Evolutionary conservation across 2,888 invertebrate species (phyloP).

Genomic region (Ochlodes sylvanus): DNA sequence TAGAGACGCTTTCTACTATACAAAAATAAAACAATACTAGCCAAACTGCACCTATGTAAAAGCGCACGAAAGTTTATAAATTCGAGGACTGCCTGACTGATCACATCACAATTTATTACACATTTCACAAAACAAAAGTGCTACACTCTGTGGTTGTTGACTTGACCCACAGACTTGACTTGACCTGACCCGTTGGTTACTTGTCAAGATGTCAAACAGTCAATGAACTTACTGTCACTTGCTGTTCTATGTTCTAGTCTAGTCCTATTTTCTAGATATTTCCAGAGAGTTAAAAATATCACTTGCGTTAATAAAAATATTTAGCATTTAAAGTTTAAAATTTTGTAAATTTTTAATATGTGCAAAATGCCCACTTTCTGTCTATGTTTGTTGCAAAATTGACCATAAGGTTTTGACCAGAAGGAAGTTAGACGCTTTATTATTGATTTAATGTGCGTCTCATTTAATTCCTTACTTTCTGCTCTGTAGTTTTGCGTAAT

Average conservation of each 20-base stretch:
- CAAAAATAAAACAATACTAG: slow-evolving; percentile 50
- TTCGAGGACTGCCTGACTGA: neutral
- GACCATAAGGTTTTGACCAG: too few relatives aligned
- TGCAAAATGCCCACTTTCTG: too few relatives aligned
- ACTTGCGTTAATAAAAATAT: too few relatives aligned
- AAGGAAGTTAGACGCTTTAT: too few relatives aligned
- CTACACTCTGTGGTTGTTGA: slow-evolving; percentile 52
- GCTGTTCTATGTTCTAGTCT: neutral
- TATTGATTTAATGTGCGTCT: too few relatives aligned
- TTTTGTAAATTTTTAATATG: too few relatives aligned
- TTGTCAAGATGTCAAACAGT: slow-evolving; percentile 45
- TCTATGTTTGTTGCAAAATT: too few relatives aligned
- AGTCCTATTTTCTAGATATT: slow-evolving; percentile 3
- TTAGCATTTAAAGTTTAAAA: too few relatives aligned
- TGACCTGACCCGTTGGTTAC: slow-evolving; percentile 44
- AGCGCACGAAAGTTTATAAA: slow-evolving; percentile 43
- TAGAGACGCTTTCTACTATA: slow-evolving; percentile 45
- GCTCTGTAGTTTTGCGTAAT: too few relatives aligned
- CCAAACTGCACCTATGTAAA: slow-evolving; percentile 49
- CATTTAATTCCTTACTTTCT: too few relatives aligned
- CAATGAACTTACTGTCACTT: slow-evolving; percentile 47
- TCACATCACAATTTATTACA: slow-evolving; percentile 1
- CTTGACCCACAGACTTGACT: slow-evolving; percentile 42
- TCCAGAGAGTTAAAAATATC: neutral
- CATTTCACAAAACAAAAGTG: slow-evolving; percentile 5